Evolutionary conservation across 2,113 vertebrate genomes (phyloP), one percentile per base, ranked within the genome.

Genomic region (Engystomops pustulosus): DNA sequence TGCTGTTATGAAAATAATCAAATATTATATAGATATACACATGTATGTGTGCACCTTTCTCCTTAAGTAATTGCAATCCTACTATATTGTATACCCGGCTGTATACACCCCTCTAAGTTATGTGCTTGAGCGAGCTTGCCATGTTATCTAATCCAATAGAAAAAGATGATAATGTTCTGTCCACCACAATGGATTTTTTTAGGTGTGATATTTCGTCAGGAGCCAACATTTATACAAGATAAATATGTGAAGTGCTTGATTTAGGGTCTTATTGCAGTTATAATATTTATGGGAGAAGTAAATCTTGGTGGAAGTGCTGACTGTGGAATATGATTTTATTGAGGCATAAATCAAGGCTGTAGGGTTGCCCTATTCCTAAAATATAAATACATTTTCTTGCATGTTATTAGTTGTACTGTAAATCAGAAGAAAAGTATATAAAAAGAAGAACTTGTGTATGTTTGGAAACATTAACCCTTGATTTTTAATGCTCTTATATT

Each of bases 331-430:
- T 20, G 6, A 69, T 69, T 36, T 34, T 20, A 68, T 8, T 68
- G 18, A 38, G 67, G 17, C 18, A 38, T 69, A 38, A 69, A 69
- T 25, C 67, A 38, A 18, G 67, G 18, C 67, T 69, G 67, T 69
- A 69, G 32, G 34, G 1, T 36, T 38, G 32, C 17, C 18, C 3
- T 8, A 69, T 38, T 38, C 12, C 32, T 18, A 20, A 69, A 69
- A 41, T 69, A 69, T 69, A 38, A 38, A 38, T 67, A 14, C 17
- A 20, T 41, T 69, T 69, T 5, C 36, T 30, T 36, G 36, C 36
- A 34, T 34, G 7, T 36, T 20, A 36, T 6, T 36, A 32, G 27
- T 17, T 18, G 30, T 36, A 11, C 18, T 69, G 67, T 38, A 69
- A 69, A 69, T n/a, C 7, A 69, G 60, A 6, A 30, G 60, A 11